A percentile compares a stretch with the other conserved stretches of the same genome.
Evolutionary conservation across 2,113 vertebrate genomes (phyloP).

Genomic region (Ammospiza caudacuta): DNA sequence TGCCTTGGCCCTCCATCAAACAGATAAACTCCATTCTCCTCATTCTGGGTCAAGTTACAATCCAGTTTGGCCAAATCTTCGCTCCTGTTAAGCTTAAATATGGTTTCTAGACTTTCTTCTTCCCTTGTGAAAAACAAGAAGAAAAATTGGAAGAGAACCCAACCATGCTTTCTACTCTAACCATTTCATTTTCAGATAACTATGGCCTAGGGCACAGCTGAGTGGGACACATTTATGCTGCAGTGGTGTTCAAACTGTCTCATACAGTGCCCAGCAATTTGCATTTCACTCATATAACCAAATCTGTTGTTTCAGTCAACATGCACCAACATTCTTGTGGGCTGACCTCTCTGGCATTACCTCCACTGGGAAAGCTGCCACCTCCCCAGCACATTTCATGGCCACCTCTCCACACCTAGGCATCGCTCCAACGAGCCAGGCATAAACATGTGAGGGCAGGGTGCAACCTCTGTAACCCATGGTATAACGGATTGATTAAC

Average conservation of each 20-base stretch:
- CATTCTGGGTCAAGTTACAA: not conserved
- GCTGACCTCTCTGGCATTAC: not conserved
- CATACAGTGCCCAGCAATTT: not conserved
- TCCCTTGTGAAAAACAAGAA: not conserved
- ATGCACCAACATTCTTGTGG: not conserved
- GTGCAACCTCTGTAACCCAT: not conserved
- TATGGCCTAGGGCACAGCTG: not conserved
- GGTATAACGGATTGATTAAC: not conserved
- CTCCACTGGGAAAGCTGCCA: not conserved
- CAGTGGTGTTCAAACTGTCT: not conserved
- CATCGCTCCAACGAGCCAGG: not conserved
- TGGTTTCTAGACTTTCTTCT: not conserved
- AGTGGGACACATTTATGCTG: not conserved
- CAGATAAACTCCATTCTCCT: not conserved
- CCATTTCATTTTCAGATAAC: not conserved
- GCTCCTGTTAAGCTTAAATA: not conserved
- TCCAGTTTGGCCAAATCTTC: not conserved
- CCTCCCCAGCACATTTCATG: not conserved
- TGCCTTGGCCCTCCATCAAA: not conserved
- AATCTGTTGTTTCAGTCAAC: not conserved
- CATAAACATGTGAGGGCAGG: not conserved
- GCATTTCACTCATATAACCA: not conserved
- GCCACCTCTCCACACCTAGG: not conserved
- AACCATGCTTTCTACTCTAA: not conserved
- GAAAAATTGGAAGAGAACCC: not conserved